These are phyloP conservation scores for Fulica atra DNA, from an alignment of 2,113 vertebrate species.

Conservation along the genomic window DNA sequence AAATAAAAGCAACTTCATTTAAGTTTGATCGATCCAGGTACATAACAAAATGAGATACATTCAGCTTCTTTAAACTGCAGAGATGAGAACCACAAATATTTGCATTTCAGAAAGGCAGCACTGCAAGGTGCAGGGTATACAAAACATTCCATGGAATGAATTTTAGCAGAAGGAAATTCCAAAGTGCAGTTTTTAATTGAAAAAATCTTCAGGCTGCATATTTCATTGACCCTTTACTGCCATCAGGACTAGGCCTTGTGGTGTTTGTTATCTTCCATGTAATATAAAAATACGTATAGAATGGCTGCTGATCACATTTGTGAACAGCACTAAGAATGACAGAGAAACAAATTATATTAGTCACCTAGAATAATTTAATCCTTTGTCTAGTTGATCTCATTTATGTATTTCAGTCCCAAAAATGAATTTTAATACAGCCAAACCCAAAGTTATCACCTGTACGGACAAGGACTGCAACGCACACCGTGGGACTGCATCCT, in stretches of 20 bases:
- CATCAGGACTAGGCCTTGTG: neutral
- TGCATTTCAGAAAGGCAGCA: neutral
- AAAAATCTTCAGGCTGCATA: neutral
- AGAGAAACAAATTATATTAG: neutral
- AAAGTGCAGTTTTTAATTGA: neutral
- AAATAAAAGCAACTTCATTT: neutral
- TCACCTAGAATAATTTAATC: neutral
- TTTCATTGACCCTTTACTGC: neutral
- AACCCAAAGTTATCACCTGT: neutral
- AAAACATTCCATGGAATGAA: neutral
- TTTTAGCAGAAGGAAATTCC: neutral
- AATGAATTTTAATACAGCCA: neutral
- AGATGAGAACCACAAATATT: neutral
- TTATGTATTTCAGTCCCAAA: neutral
- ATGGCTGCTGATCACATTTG: neutral
- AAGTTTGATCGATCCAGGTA: neutral
- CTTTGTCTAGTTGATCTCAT: neutral
- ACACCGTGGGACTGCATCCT: neutral
- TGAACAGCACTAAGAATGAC: neutral
- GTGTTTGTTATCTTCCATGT: neutral
- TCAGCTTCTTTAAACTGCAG: neutral
- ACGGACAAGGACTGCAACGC: neutral
- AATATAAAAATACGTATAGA: neutral
- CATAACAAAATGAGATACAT: neutral
- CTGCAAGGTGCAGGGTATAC: neutral